Percentiles rank a stretch among this genome's conserved stretches.
These are phyloP conservation scores for Synaphobranchus kaupii DNA, from an alignment of 2,797 vertebrate genomes.

Conservation along the genomic window DNA sequence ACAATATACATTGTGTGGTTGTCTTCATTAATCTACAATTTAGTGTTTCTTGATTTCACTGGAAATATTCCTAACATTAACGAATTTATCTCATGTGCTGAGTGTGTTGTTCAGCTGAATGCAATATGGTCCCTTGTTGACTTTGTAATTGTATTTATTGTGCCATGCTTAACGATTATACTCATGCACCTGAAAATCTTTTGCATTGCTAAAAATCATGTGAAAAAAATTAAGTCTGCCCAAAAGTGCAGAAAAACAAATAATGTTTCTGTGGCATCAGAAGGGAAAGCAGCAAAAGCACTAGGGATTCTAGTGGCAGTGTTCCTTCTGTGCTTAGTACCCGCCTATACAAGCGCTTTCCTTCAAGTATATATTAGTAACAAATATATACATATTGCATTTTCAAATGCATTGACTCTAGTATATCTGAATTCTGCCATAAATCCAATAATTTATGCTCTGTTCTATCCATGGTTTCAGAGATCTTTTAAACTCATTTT, in stretches of 20 bases:
- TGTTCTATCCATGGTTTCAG: conserved; percentile 52
- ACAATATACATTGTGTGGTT: not conserved
- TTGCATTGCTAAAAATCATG: conserved; percentile 5
- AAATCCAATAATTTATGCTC: conserved; percentile 51
- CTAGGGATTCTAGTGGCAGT: not conserved
- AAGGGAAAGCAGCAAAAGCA: conserved; percentile 16
- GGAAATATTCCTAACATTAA: not conserved
- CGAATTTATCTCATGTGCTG: not conserved
- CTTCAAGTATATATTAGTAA: not conserved
- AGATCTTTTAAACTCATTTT: conserved; percentile 42
- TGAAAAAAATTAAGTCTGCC: not conserved
- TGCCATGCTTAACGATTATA: conserved; percentile 24
- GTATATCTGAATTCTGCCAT: conserved; percentile 12
- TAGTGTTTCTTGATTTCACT: conserved; percentile 11
- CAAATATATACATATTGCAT: not conserved
- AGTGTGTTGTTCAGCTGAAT: not conserved
- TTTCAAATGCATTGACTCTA: not conserved
- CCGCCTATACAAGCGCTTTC: not conserved
- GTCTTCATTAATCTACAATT: not conserved
- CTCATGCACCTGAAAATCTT: conserved; percentile 14
- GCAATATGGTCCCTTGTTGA: conserved; percentile 18
- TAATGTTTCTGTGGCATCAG: not conserved
- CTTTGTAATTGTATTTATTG: conserved; percentile 20
- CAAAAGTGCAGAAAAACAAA: not conserved
- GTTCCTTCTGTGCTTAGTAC: conserved; percentile 23